Conservation (phyloP, 2,113 vertebrate species). For the Anolis carolinensis region DNA sequence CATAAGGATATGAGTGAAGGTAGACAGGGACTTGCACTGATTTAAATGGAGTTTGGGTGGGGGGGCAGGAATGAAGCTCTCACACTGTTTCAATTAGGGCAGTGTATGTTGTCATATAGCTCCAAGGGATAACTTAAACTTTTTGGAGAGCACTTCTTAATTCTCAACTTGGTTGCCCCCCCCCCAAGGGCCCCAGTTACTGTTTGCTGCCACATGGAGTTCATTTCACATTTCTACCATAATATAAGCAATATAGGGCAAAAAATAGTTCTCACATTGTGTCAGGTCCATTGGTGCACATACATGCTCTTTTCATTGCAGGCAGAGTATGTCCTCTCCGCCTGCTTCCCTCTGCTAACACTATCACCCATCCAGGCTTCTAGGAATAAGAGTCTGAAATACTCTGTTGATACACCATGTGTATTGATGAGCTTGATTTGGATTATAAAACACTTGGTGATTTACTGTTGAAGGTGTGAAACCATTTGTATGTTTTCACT, state of each 20-base stretch:
- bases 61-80: constrained; percentile 53
- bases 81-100: constrained; percentile 75
- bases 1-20: constrained; percentile 6
- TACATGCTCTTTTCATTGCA: constrained; percentile 9
- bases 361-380: constrained; percentile 12
- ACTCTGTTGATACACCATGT: neutral
- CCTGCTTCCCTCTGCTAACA: rapidly evolving
- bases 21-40: constrained; percentile 52
- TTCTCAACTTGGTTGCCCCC: neutral
- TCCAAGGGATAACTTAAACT: constrained; percentile 72
- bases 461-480: neutral
- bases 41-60: constrained; percentile 34
- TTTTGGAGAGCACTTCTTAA: constrained; percentile 50
- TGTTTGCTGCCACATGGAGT: constrained; percentile 71
- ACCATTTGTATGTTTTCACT: neutral
- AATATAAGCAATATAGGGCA: constrained; percentile 60
- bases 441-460: neutral
- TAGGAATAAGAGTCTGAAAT: neutral
- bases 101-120: constrained; percentile 72
- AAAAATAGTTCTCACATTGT: constrained; percentile 52
- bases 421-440: neutral
- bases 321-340: constrained; percentile 8
- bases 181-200: constrained; percentile 3
- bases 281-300: constrained; percentile 41
- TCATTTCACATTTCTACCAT: constrained; percentile 69